Evolutionary conservation across 2,888 invertebrate species (phyloP), one percentile per base, ranked within the genome.

Genomic region (Lacanobia oleracea): DNA sequence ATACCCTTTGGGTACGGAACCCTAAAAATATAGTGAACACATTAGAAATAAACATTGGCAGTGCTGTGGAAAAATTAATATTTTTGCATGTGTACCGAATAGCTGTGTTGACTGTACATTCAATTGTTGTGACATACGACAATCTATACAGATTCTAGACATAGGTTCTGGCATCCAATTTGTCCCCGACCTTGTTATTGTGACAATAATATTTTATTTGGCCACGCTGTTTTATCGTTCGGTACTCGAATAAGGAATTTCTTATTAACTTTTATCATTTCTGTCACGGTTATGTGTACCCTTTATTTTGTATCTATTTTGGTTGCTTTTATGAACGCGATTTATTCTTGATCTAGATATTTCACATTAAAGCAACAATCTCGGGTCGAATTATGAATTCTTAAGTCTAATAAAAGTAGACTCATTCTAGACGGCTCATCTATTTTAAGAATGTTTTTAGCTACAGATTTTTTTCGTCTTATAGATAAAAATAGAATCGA

Each of bases 121-220:
- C 48, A 33, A 79, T 79, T 81, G 72, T 75, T 72, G 62, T 68
- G 60, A 57, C 43, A 51, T 54, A 67, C 43, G 33, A 69, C 33
- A 71, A 53, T 45, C 23, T 70, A 45, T 50, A 37, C 50, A 64
- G n/a, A 60, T 76, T 67, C 57, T 77, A 73, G 63, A 16, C 48
- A 16, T 63, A 62, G 45, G 50, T 66, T 67, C 27, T 27, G 18
- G n/a, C 10, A 53, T 63, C 62, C 66, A 67, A 64, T 67, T 81
- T 77, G 63, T 37, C 40, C 54, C 5, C 37, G 50, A 62, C 43
- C 50, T 51, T 76, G 51, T 76, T 77, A 72, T 77, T 72, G 66
- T 67, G 33, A 48, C 66, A 53, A 69, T 61, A 27, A 54, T 64
- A 65, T 72, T 69, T 57, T 60, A 68, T 70, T 68, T 48, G 23